These are phyloP conservation scores for Villa cingulata DNA, from an alignment of 2,888 invertebrate species.

Conservation along the genomic window DNA sequence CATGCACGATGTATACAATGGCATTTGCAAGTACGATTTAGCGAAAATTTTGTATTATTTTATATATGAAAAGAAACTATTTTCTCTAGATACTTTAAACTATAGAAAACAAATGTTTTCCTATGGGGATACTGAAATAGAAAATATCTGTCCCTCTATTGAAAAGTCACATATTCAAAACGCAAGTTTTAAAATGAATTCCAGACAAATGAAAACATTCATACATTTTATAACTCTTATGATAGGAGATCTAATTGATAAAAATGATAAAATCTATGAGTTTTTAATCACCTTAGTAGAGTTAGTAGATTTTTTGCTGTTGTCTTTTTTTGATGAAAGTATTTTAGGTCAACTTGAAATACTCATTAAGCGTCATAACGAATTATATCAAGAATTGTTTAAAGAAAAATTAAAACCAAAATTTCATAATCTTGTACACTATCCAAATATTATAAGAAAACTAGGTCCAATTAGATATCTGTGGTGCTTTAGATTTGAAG, in stretches of 20 bases:
- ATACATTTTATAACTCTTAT: not conserved
- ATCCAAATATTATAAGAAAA: not conserved
- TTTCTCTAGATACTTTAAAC: not conserved
- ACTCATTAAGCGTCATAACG: not conserved
- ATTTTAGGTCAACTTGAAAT: no score
- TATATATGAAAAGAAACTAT: slow-evolving; percentile 3
- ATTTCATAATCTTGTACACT: not conserved
- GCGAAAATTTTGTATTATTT: slow-evolving; percentile 8
- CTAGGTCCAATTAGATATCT: not conserved
- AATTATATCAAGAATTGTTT: not conserved
- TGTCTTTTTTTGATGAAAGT: no score
- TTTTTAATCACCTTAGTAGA: not conserved
- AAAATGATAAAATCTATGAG: not conserved
- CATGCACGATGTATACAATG: slow-evolving; percentile 12
- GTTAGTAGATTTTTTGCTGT: no score
- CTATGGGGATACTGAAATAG: not conserved
- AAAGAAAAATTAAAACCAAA: not conserved
- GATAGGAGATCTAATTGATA: not conserved
- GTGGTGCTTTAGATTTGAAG: not conserved
- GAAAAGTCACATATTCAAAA: not conserved
- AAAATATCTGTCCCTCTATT: not conserved
- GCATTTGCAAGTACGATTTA: slow-evolving; percentile 6
- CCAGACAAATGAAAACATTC: not conserved
- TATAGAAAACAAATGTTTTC: not conserved
- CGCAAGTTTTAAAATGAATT: not conserved